Base-by-base conservation (phyloP, 2,797 vertebrate genomes). In the Melanotaenia pygmaea region DNA sequence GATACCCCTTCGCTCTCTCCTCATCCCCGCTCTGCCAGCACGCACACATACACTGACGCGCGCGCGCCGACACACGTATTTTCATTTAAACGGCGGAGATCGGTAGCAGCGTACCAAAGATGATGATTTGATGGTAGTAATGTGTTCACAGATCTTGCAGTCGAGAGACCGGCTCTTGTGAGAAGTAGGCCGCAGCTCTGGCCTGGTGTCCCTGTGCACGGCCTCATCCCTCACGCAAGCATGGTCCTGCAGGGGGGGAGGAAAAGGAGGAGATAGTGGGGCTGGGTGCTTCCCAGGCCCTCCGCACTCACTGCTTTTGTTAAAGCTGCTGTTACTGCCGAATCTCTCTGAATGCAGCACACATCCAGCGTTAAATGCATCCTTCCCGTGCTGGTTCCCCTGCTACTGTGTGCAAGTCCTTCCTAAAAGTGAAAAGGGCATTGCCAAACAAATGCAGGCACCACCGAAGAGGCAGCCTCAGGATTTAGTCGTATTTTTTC, bases 121-220 rank as follows among this genome's bases (percentile, higher is more conserved):
- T 95, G 96, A 96, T 96, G 97, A 96, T 97, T 94, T 96, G 96
- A 97, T 95, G 94, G 96, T 96, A 95, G 95, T 95, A 95, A 95
- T 96, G 94, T 94, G 96, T 96, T 96, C 95, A 94, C 96, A 90
- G 95, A 94, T 97, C 95, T 96, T 95, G 96, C 96, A 96, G 95
- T 96, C 94, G 95, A 94, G 95, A 95, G 96, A 96, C 96, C 95
- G 96, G 95, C 95, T 96, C 95, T 96, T 94, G 94, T 96, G 95
- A 94, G 96, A 96, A 95, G 96, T 96, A 97, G 97, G 97, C 96
- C 96, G 96, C 96, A 96, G 96, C 95, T 97, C 95, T 97, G 97
- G 97, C 97, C 96, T 97, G 96, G 94, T 92, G 95, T 97, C 96
- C 95, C 96, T 95, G 96, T 98, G 96, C 96, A 96, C 96, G 96